These are phyloP conservation scores for Mus spretus DNA, from an alignment of 2,797 vertebrate species.

Conservation along the genomic window DNA sequence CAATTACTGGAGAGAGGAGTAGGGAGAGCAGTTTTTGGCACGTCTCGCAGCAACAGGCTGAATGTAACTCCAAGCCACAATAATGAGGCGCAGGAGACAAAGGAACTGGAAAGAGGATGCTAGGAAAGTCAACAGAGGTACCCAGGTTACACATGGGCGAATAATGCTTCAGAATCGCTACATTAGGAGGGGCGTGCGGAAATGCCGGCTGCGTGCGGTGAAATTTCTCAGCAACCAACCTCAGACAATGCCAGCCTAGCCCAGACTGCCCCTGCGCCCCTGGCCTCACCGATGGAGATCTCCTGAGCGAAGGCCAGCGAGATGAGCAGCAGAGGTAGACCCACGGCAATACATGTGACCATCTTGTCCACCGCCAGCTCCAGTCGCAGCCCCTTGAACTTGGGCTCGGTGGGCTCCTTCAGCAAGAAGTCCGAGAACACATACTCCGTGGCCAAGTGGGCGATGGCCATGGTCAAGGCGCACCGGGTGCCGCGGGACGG, in stretches of 20 bases:
- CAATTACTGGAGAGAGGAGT: background rate
- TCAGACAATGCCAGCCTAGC: background rate
- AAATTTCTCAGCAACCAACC: background rate
- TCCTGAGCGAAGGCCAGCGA: constrained; percentile 98
- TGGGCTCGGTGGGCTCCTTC: constrained; percentile 93
- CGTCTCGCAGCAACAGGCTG: background rate
- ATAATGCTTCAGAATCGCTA: background rate
- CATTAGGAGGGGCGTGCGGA: background rate
- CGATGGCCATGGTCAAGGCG: constrained; percentile 93
- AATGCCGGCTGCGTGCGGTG: background rate
- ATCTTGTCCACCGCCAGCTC: constrained; percentile 96
- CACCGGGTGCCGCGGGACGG: background rate
- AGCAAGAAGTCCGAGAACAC: constrained; percentile 96
- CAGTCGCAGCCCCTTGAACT: constrained; percentile 93
- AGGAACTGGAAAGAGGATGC: background rate
- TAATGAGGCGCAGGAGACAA: background rate
- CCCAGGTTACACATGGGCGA: background rate
- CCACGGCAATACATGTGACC: constrained; percentile 95
- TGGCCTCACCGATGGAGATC: constrained; percentile 94
- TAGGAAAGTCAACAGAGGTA: background rate
- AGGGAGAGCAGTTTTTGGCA: background rate
- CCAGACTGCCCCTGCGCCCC: background rate
- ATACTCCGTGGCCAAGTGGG: constrained; percentile 96
- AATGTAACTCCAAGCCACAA: background rate
- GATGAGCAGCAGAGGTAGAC: constrained; percentile 96